A percentile compares a stretch with the other conserved stretches of the same genome.
These are phyloP conservation scores for Caenorhabditis afra DNA, from an alignment of 2,888 invertebrate genomes.

Conservation along the genomic window DNA sequence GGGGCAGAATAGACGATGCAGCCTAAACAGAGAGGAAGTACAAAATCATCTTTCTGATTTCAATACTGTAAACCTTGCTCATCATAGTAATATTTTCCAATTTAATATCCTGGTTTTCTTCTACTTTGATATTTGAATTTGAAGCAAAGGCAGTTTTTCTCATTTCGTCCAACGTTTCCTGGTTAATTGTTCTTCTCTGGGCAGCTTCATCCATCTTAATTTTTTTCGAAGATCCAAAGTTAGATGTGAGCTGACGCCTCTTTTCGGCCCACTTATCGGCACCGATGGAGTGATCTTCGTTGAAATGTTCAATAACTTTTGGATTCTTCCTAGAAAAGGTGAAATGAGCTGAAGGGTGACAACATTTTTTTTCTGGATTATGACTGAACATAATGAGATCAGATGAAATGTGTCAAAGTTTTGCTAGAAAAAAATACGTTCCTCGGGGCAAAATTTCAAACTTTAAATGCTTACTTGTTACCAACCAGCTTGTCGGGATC, in stretches of 20 bases:
- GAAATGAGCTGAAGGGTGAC: no score
- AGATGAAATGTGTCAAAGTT: no score
- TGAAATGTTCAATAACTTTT: conserved; percentile 9
- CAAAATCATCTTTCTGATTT: no score
- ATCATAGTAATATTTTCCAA: conserved; percentile 60
- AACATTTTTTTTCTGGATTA: no score
- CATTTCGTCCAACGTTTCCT: conserved; percentile 68
- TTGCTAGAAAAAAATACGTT: no score
- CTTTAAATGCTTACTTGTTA: conserved; percentile 3
- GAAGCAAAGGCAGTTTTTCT: conserved; percentile 69
- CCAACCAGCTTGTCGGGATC: conserved; percentile 38
- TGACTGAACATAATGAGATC: no score
- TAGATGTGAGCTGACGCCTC: conserved; percentile 55
- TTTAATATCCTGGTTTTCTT: conserved; percentile 53
- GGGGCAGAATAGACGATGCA: conserved; percentile 59
- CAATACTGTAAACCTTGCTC: no score
- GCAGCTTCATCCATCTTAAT: conserved; percentile 66
- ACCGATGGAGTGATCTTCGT: conserved; percentile 27
- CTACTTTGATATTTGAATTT: conserved; percentile 41
- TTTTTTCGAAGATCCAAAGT: conserved; percentile 68
- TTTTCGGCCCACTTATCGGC: conserved; percentile 62
- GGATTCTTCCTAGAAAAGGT: neutral
- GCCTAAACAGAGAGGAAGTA: no score
- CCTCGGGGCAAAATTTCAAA: no score
- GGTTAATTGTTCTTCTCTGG: conserved; percentile 62